These are phyloP conservation scores for Sialia sialis DNA, from an alignment of 2,113 vertebrate species.

Conservation along the genomic window DNA sequence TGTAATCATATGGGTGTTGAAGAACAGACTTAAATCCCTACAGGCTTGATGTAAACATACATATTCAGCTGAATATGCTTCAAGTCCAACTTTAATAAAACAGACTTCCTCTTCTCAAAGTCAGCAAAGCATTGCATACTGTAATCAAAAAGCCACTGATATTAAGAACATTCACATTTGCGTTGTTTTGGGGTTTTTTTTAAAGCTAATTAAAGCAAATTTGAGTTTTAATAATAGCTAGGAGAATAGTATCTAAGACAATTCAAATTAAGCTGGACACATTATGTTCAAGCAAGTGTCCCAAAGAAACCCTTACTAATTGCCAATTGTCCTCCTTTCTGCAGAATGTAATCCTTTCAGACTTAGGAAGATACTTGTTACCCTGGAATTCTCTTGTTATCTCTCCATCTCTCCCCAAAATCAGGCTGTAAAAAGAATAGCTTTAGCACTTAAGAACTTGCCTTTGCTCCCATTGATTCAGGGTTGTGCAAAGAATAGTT, in stretches of 20 bases:
- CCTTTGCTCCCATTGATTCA: background rate
- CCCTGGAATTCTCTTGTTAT: background rate
- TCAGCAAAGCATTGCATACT: background rate
- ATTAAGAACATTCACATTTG: background rate
- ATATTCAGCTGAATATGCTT: background rate
- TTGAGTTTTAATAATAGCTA: background rate
- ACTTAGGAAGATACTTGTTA: background rate
- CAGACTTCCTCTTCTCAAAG: background rate
- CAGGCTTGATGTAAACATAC: background rate
- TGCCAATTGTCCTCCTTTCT: background rate
- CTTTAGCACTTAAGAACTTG: background rate
- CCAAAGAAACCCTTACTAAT: background rate
- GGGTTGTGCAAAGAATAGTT: background rate
- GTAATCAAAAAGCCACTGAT: background rate
- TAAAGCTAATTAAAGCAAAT: slow-evolving; percentile 32
- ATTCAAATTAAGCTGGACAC: background rate
- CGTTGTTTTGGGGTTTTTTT: background rate
- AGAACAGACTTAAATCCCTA: background rate
- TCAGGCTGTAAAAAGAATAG: background rate
- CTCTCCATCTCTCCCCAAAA: background rate
- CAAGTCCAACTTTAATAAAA: background rate
- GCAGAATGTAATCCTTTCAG: background rate
- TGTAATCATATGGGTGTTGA: background rate
- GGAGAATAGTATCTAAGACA: background rate
- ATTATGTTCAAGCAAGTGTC: background rate